Percentiles rank a stretch among this genome's conserved stretches.
These are phyloP conservation scores for Serranus cabrilla DNA, from an alignment of 2,797 vertebrate genomes.

Conservation along the genomic window DNA sequence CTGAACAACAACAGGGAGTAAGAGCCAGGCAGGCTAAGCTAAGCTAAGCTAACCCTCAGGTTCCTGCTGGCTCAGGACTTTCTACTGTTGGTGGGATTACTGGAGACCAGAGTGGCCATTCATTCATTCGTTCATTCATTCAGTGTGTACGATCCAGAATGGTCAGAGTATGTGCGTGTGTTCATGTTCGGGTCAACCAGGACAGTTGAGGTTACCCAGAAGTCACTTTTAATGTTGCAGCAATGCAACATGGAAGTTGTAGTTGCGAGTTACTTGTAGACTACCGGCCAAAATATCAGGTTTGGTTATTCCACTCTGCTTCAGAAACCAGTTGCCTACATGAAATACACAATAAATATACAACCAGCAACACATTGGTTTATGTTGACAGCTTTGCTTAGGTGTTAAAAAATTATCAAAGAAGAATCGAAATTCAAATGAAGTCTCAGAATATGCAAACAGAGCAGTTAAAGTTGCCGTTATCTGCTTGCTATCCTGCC, in stretches of 20 bases:
- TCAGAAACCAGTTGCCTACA: background rate
- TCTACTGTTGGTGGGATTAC: constrained; percentile 76
- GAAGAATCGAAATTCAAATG: background rate
- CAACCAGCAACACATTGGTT: background rate
- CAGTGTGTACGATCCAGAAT: constrained; percentile 65
- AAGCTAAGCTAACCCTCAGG: constrained; percentile 65
- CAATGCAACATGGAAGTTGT: background rate
- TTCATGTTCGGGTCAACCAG: constrained; percentile 57
- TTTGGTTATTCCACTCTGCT: background rate
- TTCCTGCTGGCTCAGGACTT: constrained; percentile 76
- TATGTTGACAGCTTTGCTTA: background rate
- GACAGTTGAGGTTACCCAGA: constrained; percentile 36
- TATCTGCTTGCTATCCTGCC: background rate
- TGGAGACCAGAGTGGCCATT: constrained; percentile 62
- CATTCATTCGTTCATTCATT: constrained; percentile 49
- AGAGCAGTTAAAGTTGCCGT: background rate
- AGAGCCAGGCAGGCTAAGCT: constrained; percentile 26
- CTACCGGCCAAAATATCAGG: background rate
- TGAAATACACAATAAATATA: background rate
- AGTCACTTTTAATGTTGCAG: constrained; percentile 34
- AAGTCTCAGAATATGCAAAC: constrained; percentile 6
- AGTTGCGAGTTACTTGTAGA: background rate
- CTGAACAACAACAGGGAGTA: constrained; percentile 20
- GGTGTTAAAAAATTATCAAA: background rate
- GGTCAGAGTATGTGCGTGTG: constrained; percentile 42